Evolutionary conservation across 2,113 vertebrate species (phyloP).

Genomic region (Dermatemys mawii): DNA sequence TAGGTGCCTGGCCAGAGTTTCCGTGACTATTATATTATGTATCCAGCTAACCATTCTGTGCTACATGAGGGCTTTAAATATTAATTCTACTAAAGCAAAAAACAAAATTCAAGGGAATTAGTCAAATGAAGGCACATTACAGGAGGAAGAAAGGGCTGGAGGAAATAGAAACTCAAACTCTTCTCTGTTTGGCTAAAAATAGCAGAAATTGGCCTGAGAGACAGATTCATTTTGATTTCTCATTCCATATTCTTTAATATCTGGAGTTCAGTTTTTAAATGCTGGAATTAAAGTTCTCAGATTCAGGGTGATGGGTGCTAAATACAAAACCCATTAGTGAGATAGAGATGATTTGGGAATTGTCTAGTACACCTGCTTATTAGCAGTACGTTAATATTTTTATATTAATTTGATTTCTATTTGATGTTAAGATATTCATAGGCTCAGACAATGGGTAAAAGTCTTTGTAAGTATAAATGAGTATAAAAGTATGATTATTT

Average conservation of each 20-base stretch:
- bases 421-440: background rate
- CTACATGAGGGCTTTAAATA: rapidly evolving
- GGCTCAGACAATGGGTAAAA: background rate
- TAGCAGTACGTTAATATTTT: background rate
- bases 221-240: background rate
- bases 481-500: background rate
- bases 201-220: background rate
- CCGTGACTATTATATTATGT: background rate
- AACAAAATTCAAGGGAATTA: background rate
- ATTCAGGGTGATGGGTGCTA: rapidly evolving
- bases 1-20: background rate
- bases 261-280: background rate
- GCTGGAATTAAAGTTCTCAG: background rate
- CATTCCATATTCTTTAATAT: background rate
- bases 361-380: background rate
- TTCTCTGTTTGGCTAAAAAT: background rate
- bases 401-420: background rate
- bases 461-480: background rate
- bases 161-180: background rate
- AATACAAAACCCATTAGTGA: background rate
- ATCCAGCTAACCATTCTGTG: background rate
- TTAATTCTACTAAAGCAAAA: background rate
- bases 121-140: background rate
- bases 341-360: background rate
- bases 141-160: background rate